Evolutionary conservation across 2,888 invertebrate genomes (phyloP), one percentile per base, ranked within the genome.

Genomic region (Enchytraeus crypticus): DNA sequence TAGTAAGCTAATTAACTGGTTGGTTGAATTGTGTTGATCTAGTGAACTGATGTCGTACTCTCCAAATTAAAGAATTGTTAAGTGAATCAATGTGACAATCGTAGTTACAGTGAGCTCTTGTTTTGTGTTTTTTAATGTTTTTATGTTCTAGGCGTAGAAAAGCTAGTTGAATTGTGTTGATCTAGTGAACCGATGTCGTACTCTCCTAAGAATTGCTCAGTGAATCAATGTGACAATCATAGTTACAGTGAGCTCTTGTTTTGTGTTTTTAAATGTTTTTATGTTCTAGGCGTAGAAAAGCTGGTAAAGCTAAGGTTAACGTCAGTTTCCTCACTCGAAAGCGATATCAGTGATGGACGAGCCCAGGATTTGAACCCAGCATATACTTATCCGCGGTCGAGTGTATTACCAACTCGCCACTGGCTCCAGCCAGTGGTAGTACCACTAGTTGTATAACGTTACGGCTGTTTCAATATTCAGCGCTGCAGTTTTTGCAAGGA

Each of bases 401-500:
- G n/a, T n/a, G n/a, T n/a, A n/a, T n/a, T n/a, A n/a, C n/a, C n/a
- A n/a, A n/a, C n/a, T n/a, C n/a, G n/a, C n/a, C n/a, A n/a, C n/a
- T n/a, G n/a, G n/a, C n/a, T n/a, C n/a, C n/a, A n/a, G n/a, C n/a
- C n/a, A n/a, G 32, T 30, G 2, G 30, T 11, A 32, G 27, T 32
- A 29, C n/a, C 11, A 21, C 38, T 60, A 62, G 57, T 65, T 59
- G 47, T 62, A 81, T 81, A 0, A n/a, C n/a, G n/a, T n/a, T n/a
- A n/a, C n/a, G n/a, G n/a, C n/a, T n/a, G n/a, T n/a, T n/a, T n/a
- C n/a, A n/a, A n/a, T n/a, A n/a, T n/a, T n/a, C 78, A 89, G 88
- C 77, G 72, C 70, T 91, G 91, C 72, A 82, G 78, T 3, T 88
- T 84, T 73, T 91, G 90, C 72, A 79, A 79, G 21, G 79, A 80